A percentile compares a stretch with the other conserved stretches of the same genome.
Evolutionary conservation across 2,888 invertebrate genomes (phyloP).

Genomic region (Nymphalis urticae): DNA sequence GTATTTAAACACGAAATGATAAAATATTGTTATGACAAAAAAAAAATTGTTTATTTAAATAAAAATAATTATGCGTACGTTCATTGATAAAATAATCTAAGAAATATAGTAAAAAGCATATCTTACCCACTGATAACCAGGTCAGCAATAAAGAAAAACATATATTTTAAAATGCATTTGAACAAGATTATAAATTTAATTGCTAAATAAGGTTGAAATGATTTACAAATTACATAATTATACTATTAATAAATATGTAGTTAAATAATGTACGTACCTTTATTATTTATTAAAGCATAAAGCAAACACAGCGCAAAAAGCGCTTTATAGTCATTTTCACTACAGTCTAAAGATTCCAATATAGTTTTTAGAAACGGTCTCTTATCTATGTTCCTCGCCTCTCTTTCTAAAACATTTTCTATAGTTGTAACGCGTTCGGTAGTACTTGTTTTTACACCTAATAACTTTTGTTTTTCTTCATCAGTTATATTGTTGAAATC

Average conservation of each 20-base stretch:
- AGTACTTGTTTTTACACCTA: conserved; percentile 51
- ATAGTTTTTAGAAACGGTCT: conserved; percentile 95
- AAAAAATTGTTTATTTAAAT: too few relatives aligned
- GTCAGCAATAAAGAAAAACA: conserved; percentile 56
- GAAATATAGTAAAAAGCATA: conserved; percentile 11
- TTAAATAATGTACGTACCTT: conserved; percentile 82
- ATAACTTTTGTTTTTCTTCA: conserved; percentile 92
- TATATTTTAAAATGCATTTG: conserved; percentile 25
- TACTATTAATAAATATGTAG: conserved; percentile 15
- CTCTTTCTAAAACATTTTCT: conserved; percentile 63
- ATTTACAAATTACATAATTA: background rate
- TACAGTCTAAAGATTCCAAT: conserved; percentile 91
- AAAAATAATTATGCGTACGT: too few relatives aligned
- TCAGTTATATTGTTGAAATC: conserved; percentile 92
- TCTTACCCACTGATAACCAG: conserved; percentile 69
- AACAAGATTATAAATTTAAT: background rate
- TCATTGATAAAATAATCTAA: conserved; percentile 1
- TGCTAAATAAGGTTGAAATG: too few relatives aligned
- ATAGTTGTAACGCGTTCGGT: conserved; percentile 52
- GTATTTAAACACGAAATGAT: too few relatives aligned
- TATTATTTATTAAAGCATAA: conserved; percentile 96
- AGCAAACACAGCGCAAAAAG: conserved; percentile 94
- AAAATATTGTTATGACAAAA: too few relatives aligned
- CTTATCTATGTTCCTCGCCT: conserved; percentile 75
- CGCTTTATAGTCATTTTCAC: conserved; percentile 96